phyloP scores from a whole-genome alignment of 2,113 vertebrate species.

The Cyanoramphus novaezelandiae region DNA sequence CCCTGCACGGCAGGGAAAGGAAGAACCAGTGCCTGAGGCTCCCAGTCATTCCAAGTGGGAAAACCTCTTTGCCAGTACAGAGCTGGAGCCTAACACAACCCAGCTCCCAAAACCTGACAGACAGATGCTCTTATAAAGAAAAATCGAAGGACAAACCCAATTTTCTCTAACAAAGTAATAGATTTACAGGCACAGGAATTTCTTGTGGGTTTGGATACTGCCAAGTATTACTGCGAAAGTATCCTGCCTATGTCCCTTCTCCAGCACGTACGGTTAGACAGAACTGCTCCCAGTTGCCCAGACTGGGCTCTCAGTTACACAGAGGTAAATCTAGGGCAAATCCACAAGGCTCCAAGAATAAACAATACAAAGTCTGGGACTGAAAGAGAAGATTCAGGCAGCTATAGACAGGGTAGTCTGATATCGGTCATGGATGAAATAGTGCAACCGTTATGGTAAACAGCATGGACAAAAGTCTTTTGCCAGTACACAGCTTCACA shows the following conservation, averaged over 20 bases:
- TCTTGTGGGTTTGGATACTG: slow-evolving; percentile 35
- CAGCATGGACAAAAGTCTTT: neutral
- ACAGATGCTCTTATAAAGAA: neutral
- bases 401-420: neutral
- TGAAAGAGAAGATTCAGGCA: neutral
- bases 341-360: neutral
- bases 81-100: neutral
- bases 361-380: neutral
- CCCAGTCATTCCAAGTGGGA: neutral
- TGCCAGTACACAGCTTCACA: neutral
- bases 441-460: neutral
- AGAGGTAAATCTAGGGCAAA: slow-evolving; percentile 18
- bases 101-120: neutral
- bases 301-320: neutral
- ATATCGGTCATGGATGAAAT: neutral
- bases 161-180: neutral
- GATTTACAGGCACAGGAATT: neutral
- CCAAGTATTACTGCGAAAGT: neutral
- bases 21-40: neutral
- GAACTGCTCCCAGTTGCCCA: neutral
- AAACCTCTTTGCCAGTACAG: neutral
- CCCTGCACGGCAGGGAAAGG: neutral
- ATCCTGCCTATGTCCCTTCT: neutral
- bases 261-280: neutral
- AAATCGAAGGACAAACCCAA: neutral